These are phyloP conservation scores for Neosilurus hyrtlii DNA, from an alignment of 2,797 vertebrate species.

Conservation along the genomic window DNA sequence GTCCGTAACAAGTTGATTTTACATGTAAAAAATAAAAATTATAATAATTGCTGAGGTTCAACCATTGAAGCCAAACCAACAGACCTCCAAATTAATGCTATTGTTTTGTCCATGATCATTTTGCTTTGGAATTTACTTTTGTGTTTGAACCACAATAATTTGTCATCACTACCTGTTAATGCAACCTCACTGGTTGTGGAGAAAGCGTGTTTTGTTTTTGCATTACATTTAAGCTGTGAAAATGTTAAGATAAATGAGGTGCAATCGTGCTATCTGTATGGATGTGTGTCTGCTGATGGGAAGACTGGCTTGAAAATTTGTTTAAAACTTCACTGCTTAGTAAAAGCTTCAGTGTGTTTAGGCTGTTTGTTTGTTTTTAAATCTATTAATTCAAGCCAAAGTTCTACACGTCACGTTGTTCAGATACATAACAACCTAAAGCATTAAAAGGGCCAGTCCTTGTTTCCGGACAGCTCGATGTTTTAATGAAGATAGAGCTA, in stretches of 20 bases:
- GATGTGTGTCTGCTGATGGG: conserved; percentile 39
- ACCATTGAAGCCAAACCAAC: neutral
- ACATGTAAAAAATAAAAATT: neutral
- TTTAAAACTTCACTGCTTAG: conserved; percentile 18
- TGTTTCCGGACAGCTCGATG: neutral
- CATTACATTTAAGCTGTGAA: conserved; percentile 56
- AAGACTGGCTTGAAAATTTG: conserved; percentile 24
- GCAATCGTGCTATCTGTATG: conserved; percentile 48
- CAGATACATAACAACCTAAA: conserved; percentile 37
- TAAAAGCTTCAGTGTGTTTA: conserved; percentile 14
- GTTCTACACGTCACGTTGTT: conserved; percentile 30
- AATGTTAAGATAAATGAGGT: conserved; percentile 47
- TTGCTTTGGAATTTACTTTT: neutral
- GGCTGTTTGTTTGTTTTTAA: neutral
- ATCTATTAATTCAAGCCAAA: conserved; percentile 48
- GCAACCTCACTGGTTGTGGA: conserved; percentile 13
- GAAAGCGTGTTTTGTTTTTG: conserved; percentile 35
- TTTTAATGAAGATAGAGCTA: conserved; percentile 28
- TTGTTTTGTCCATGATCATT: neutral
- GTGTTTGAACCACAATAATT: conserved; percentile 11
- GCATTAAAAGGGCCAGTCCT: conserved; percentile 22
- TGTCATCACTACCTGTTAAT: conserved; percentile 4
- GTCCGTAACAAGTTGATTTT: neutral
- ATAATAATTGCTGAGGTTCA: neutral
- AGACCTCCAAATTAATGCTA: neutral